Percentiles rank a stretch among this genome's conserved stretches.
Evolutionary conservation across 2,797 vertebrate genomes (phyloP).

Genomic region (Falco cherrug): DNA sequence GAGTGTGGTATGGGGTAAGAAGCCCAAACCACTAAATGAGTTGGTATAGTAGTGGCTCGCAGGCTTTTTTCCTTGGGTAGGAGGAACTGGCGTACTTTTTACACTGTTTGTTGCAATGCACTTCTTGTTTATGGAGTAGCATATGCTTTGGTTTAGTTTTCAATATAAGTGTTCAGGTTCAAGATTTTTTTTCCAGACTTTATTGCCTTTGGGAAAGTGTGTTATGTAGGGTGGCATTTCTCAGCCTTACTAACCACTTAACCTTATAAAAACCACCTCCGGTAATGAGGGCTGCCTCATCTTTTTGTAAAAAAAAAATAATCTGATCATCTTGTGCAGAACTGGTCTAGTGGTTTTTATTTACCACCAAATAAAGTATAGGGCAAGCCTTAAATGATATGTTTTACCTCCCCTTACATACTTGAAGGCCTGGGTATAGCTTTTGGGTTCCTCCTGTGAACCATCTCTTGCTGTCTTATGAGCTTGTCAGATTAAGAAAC

Average conservation of each 20-base stretch:
- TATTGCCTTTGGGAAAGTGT: background rate
- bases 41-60: background rate
- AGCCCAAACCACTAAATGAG: background rate
- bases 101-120: fast-evolving
- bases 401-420: background rate
- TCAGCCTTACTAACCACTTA: background rate
- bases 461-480: background rate
- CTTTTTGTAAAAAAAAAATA: background rate
- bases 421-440: background rate
- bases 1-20: background rate
- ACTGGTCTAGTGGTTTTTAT: background rate
- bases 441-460: background rate
- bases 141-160: background rate
- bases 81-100: fast-evolving
- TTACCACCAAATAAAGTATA: background rate
- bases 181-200: background rate
- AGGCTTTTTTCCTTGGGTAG: background rate
- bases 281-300: background rate
- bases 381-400: background rate
- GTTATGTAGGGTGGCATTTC: background rate
- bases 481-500: background rate
- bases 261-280: background rate
- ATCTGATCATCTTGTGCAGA: background rate
- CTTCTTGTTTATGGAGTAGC: background rate
- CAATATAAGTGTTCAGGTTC: background rate